Base-by-base conservation (phyloP, 2,797 vertebrate genomes). In the Vireo griseus region DNA sequence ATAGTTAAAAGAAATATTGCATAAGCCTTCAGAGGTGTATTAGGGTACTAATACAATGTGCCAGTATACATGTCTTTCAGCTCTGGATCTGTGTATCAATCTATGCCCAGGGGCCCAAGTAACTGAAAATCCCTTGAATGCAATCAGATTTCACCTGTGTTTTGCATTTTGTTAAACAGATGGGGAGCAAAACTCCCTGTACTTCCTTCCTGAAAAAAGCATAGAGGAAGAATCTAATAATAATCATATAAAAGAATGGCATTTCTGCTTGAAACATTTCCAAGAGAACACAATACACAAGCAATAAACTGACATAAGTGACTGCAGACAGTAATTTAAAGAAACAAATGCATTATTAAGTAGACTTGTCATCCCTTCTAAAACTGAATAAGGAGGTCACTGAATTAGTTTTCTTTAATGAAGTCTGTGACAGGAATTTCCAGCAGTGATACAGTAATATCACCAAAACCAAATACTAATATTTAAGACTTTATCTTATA, bases 331-430 rank as follows among this genome's bases (percentile, higher is more conserved):
- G 19, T 15, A 93, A 78, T 88, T 84, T 76, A 47, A 78, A 88
- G 21, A 72, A 65, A 90, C 88, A 2, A 90, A 51, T 81, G 62
- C 16, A 29, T 69, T 47, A 50, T 81, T 75, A 83, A 81, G 13
- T 72, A 90, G 47, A 90, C 13, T 28, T 58, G 19, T 42, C 44
- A 90, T 87, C 26, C 40, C 10, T 86, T 84, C 44, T 59, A 48
- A 89, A 95, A 84, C 39, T 48, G 47, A 81, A 48, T 69, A 67
- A 91, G 42, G 42, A 72, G 54, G 40, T 81, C 67, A 92, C 15
- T 69, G 74, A 79, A 78, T 89, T 87, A 73, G 71, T 91, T 93
- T 91, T 50, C 17, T 81, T 52, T 89, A 85, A 87, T 79, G 59
- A 90, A 87, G 71, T n/a, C 63, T 52, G 10, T 66, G 48, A 24